Evolutionary conservation across 2,888 invertebrate species (phyloP).

Genomic region (Lacanobia oleracea): DNA sequence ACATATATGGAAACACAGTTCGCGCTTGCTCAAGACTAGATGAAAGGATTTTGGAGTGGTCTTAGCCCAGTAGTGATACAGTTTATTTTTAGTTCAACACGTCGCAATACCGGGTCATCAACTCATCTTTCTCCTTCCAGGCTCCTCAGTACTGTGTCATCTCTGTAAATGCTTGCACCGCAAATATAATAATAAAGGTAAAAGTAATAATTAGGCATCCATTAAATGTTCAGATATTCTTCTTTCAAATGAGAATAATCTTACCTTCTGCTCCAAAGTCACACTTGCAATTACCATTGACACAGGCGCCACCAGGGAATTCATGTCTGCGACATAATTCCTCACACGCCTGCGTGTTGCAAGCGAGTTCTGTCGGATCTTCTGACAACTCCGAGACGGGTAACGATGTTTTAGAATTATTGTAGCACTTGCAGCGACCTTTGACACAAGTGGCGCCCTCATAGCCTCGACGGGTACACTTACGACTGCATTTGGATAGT

Average conservation of each 20-base stretch:
- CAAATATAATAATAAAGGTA: no score
- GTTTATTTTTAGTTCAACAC: no score
- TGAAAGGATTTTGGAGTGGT: no score
- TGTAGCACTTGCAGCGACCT: slow-evolving; percentile 24
- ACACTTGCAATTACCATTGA: slow-evolving; percentile 45
- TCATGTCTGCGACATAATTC: slow-evolving; percentile 36
- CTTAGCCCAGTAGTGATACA: no score
- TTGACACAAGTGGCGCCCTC: slow-evolving; percentile 17
- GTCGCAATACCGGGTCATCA: no score
- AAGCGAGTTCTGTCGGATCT: background rate
- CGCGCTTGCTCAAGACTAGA: no score
- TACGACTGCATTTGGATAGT: background rate
- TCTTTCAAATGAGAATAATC: background rate
- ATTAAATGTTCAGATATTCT: background rate
- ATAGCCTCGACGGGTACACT: slow-evolving; percentile 16
- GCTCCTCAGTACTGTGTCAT: no score
- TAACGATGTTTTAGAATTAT: background rate
- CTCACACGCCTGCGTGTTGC: slow-evolving; percentile 3
- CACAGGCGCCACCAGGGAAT: slow-evolving; percentile 31
- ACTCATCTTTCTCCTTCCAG: no score
- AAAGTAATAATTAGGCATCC: background rate
- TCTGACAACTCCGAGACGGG: slow-evolving; percentile 7
- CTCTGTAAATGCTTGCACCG: no score
- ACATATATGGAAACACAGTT: no score
- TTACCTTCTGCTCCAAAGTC: slow-evolving; percentile 34